Percentiles rank a stretch among this genome's conserved stretches.
Evolutionary conservation across 1,140 invertebrate genomes (phyloP).

Genomic region (Drosophila saltans): DNA sequence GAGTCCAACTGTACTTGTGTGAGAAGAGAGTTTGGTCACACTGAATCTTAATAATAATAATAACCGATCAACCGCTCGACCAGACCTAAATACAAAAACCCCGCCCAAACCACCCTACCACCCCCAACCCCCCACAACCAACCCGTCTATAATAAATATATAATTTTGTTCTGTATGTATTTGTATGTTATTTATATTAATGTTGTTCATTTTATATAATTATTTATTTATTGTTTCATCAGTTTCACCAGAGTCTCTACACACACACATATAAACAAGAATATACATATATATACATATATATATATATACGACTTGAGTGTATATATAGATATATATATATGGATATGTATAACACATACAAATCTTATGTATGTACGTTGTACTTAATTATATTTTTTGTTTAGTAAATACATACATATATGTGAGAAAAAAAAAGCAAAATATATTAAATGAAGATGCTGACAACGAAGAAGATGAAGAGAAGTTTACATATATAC

Average conservation of each 20-base stretch:
- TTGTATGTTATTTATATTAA: constrained; percentile 46
- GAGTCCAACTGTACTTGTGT: neutral
- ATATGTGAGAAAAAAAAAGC: constrained; percentile 13
- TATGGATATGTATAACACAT: neutral
- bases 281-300: constrained; percentile 8
- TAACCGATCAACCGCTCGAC: neutral
- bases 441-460: constrained; percentile 1
- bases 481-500: neutral
- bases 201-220: constrained; percentile 33
- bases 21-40: constrained; percentile 4
- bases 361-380: constrained; percentile 3
- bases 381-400: constrained; percentile 5
- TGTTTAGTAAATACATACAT: neutral
- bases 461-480: neutral
- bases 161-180: constrained; percentile 41
- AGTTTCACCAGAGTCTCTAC: constrained; percentile 15
- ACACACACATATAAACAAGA: no score
- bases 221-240: constrained; percentile 11
- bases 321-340: neutral
- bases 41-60: neutral
- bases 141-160: constrained; percentile 9
- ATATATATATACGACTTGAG: neutral
- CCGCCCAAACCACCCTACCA: neutral
- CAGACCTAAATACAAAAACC: neutral
- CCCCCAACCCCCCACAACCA: neutral